Percentiles rank a stretch among this genome's conserved stretches.
Evolutionary conservation across 2,113 vertebrate species (phyloP).

Genomic region (Naja naja): DNA sequence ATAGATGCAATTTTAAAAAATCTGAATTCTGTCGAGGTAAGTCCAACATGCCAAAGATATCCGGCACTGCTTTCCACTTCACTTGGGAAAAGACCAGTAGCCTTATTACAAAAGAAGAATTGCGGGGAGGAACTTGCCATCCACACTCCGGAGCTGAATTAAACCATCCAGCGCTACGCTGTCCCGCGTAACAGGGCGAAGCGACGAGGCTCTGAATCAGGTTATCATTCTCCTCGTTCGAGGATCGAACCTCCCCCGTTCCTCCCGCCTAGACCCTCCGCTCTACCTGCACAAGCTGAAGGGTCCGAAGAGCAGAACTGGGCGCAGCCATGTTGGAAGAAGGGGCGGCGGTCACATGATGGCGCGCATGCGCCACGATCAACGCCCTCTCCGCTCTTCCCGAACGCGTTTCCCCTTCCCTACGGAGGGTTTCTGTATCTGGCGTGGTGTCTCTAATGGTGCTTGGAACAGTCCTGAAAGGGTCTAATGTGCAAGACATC

Average conservation of each 20-base stretch:
- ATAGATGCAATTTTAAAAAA: not conserved
- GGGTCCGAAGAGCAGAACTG: not conserved
- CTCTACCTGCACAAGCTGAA: not conserved
- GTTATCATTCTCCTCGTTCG: not conserved
- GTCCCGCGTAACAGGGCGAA: not conserved
- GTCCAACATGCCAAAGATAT: not conserved
- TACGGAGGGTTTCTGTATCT: not conserved
- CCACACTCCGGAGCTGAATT: not conserved
- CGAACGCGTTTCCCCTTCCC: not conserved
- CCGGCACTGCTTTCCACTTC: not conserved
- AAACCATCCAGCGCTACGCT: not conserved
- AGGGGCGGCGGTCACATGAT: not conserved
- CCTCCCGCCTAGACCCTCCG: not conserved
- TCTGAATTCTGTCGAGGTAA: not conserved
- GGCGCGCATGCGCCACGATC: not conserved
- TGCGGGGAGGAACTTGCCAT: not conserved
- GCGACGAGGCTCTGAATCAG: not conserved
- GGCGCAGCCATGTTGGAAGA: constrained; percentile 18
- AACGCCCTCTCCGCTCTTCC: no score
- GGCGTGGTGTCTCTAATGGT: not conserved
- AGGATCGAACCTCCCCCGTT: no score
- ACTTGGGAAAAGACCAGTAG: not conserved
- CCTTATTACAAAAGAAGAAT: not conserved
- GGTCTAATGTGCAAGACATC: not conserved
- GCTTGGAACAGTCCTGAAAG: not conserved